Conservation (phyloP, 1,140 invertebrate species). For the Apis dorsata region DNA sequence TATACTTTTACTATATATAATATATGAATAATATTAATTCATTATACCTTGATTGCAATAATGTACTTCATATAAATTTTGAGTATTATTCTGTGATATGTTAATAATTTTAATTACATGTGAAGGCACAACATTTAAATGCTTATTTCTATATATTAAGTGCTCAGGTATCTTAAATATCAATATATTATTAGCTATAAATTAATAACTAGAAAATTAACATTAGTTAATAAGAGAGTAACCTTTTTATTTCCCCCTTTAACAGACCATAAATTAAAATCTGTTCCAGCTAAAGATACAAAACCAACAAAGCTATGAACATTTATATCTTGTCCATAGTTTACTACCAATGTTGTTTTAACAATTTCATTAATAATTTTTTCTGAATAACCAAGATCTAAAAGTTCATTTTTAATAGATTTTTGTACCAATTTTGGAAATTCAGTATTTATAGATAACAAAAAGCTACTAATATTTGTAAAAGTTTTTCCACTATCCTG, state of each 20-base stretch:
- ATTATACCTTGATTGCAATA: constrained; percentile 61
- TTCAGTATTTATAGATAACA: constrained; percentile 80
- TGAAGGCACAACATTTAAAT: constrained; percentile 75
- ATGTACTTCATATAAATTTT: constrained; percentile 65
- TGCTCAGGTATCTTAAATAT: constrained; percentile 71
- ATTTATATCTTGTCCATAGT: constrained; percentile 84
- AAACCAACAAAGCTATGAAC: constrained; percentile 83
- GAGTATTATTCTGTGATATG: constrained; percentile 30
- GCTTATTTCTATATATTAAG: constrained; percentile 70
- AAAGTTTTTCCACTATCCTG: constrained; percentile 81
- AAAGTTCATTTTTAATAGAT: constrained; percentile 77
- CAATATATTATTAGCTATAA: neutral
- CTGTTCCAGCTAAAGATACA: constrained; percentile 82
- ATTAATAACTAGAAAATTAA: constrained; percentile 10
- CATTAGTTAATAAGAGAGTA: constrained; percentile 2
- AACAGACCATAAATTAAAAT: constrained; percentile 82
- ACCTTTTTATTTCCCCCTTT: constrained; percentile 84
- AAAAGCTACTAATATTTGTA: constrained; percentile 79
- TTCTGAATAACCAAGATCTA: constrained; percentile 76
- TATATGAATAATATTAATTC: neutral
- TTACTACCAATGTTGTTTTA: constrained; percentile 80
- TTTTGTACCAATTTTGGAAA: constrained; percentile 79
- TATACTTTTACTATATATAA: no score
- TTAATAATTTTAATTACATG: constrained; percentile 70
- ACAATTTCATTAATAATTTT: constrained; percentile 82